A percentile compares a stretch with the other conserved stretches of the same genome.
phyloP scores from a whole-genome alignment of 2,888 invertebrate genomes.

The Sisyra terminalis region DNA sequence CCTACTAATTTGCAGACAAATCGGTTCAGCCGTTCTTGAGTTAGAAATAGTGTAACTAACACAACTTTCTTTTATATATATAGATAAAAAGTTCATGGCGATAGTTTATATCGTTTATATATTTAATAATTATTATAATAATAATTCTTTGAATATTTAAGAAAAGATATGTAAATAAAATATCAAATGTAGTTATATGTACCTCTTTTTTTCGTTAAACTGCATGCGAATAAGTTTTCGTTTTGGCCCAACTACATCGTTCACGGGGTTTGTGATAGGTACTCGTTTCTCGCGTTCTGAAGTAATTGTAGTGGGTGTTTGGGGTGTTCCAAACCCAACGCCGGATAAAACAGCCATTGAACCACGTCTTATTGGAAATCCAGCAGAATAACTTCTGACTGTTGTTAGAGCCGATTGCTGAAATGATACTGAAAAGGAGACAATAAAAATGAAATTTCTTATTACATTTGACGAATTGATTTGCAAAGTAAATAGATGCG shows the following conservation, averaged over 20 bases:
- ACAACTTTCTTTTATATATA: too few species aligned
- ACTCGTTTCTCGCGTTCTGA: slow-evolving; percentile 18
- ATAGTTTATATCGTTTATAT: too few species aligned
- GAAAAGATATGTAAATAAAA: neutral
- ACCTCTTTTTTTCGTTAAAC: slow-evolving; percentile 14
- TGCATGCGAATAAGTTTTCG: slow-evolving; percentile 19
- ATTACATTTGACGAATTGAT: too few species aligned
- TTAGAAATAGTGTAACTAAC: too few species aligned
- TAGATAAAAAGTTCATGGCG: too few species aligned
- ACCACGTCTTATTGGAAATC: slow-evolving; percentile 22
- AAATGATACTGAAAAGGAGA: slow-evolving; percentile 23
- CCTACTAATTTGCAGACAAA: too few species aligned
- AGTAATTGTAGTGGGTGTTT: slow-evolving; percentile 9
- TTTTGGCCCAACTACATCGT: slow-evolving; percentile 19
- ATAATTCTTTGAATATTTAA: neutral
- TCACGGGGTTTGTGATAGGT: slow-evolving; percentile 16
- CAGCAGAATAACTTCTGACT: slow-evolving; percentile 27
- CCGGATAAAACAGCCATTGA: slow-evolving; percentile 19
- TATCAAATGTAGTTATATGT: neutral
- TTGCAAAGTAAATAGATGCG: too few species aligned
- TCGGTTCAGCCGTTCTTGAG: too few species aligned
- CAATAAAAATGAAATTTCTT: neutral
- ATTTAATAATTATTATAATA: too few species aligned
- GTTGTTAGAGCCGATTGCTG: slow-evolving; percentile 28
- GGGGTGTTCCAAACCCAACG: neutral